A percentile compares a stretch with the other conserved stretches of the same genome.
phyloP scores from a whole-genome alignment of 2,888 invertebrate species.

The Molanna angustata region DNA sequence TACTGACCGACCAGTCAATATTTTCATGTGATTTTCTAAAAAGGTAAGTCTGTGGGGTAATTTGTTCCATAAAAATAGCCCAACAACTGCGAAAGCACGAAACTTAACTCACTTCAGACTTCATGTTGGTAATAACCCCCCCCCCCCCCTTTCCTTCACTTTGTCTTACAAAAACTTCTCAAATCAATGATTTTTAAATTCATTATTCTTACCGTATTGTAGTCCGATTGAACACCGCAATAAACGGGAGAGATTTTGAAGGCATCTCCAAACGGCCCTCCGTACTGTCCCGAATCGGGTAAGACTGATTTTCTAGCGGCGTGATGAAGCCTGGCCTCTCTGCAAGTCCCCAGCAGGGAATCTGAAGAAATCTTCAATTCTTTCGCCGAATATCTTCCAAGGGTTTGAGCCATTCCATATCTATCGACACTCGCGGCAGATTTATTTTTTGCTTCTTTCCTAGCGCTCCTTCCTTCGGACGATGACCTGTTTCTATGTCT shows the following conservation, averaged over 20 bases:
- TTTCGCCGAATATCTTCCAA: conserved; percentile 11
- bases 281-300: conserved; percentile 15
- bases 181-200: too few relatives aligned
- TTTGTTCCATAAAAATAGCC: too few relatives aligned
- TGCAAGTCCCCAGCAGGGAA: conserved; percentile 29
- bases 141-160: too few relatives aligned
- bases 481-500: conserved; percentile 14
- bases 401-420: conserved; percentile 9
- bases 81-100: too few relatives aligned
- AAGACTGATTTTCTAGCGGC: conserved; percentile 25
- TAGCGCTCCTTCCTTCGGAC: conserved; percentile 20
- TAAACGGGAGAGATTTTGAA: conserved; percentile 30
- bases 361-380: conserved; percentile 23
- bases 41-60: too few relatives aligned
- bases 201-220: conserved; percentile 26
- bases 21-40: too few relatives aligned
- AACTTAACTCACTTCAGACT: too few relatives aligned
- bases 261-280: conserved; percentile 26
- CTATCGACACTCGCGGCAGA: conserved; percentile 7
- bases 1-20: too few relatives aligned
- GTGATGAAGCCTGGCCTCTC: conserved; percentile 30
- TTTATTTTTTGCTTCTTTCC: conserved; percentile 16
- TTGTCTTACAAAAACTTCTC: too few relatives aligned
- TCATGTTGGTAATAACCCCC: too few relatives aligned
- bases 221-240: conserved; percentile 22